These are phyloP conservation scores for Cryptosula pallasiana DNA, from an alignment of 2,888 invertebrate species.

Conservation along the genomic window DNA sequence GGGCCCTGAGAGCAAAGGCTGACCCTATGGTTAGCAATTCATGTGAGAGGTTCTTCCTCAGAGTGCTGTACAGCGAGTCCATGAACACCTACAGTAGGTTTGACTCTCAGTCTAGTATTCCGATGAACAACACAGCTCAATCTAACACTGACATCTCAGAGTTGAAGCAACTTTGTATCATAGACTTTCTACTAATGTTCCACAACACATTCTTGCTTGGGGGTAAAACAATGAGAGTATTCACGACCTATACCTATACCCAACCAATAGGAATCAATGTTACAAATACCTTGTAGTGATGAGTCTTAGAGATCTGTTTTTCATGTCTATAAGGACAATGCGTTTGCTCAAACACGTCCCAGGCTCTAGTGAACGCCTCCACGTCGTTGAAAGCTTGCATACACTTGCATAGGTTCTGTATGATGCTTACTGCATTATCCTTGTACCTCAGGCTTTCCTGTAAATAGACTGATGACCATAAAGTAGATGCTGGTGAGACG, in stretches of 20 bases:
- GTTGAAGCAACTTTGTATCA: too few relatives aligned
- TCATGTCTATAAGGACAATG: slow-evolving; percentile 48
- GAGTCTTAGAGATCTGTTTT: slow-evolving; percentile 41
- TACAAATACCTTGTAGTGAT: slow-evolving; percentile 48
- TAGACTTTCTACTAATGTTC: too few relatives aligned
- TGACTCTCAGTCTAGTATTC: too few relatives aligned
- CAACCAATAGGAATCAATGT: too few relatives aligned
- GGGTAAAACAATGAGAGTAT: too few relatives aligned
- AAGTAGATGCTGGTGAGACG: not conserved
- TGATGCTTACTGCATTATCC: slow-evolving; percentile 48
- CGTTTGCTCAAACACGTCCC: slow-evolving; percentile 38
- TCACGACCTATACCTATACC: too few relatives aligned
- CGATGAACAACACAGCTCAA: too few relatives aligned
- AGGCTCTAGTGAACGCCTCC: slow-evolving; percentile 36
- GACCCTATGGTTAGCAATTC: slow-evolving; percentile 44
- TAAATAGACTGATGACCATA: too few relatives aligned
- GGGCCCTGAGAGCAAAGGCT: slow-evolving; percentile 49
- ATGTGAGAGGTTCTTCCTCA: slow-evolving; percentile 38
- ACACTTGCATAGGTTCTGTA: slow-evolving; percentile 44
- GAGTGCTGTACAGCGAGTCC: slow-evolving; percentile 44
- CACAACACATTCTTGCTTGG: too few relatives aligned
- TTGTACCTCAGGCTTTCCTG: slow-evolving; percentile 52
- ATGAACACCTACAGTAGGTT: slow-evolving; percentile 41
- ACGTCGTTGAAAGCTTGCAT: slow-evolving; percentile 41
- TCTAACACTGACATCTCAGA: too few relatives aligned